Percentiles rank a stretch among this genome's conserved stretches.
phyloP scores from a whole-genome alignment of 2,888 invertebrate genomes.

The Machimus rusticus region DNA sequence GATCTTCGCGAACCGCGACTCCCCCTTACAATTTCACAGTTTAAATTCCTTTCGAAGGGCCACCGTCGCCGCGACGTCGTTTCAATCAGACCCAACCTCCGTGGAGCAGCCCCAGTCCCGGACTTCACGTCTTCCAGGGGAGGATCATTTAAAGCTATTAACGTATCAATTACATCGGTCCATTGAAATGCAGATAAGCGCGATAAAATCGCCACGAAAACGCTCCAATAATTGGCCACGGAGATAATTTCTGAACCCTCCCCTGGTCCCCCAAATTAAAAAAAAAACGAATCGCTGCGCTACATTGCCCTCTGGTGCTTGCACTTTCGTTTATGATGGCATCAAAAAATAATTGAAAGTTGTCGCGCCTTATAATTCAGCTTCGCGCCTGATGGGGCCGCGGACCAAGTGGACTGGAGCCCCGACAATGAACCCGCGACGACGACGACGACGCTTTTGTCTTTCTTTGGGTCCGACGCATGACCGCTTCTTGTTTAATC shows the following conservation, averaged over 20 bases:
- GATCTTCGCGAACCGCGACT: slow-evolving; percentile 22
- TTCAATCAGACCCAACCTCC: neutral
- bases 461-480: neutral
- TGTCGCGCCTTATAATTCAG: slow-evolving; percentile 35
- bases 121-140: neutral
- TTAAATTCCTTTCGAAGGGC: neutral
- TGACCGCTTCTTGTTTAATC: slow-evolving; percentile 32
- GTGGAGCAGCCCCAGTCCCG: neutral
- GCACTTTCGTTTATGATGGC: slow-evolving; percentile 30
- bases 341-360: slow-evolving; percentile 39
- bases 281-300: neutral
- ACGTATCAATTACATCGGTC: slow-evolving; percentile 35
- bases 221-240: slow-evolving; percentile 6
- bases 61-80: neutral
- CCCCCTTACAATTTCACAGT: neutral
- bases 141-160: slow-evolving; percentile 25
- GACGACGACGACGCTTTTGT: neutral
- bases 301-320: neutral
- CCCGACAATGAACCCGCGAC: slow-evolving; percentile 14
- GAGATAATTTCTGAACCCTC: neutral
- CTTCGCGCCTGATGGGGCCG: slow-evolving; percentile 28
- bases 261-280: neutral
- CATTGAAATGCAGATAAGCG: slow-evolving; percentile 28
- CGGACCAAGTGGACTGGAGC: slow-evolving; percentile 17
- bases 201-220: slow-evolving; percentile 24